Evolutionary conservation across 2,113 vertebrate species (phyloP).

Genomic region (Fukomys damarensis): DNA sequence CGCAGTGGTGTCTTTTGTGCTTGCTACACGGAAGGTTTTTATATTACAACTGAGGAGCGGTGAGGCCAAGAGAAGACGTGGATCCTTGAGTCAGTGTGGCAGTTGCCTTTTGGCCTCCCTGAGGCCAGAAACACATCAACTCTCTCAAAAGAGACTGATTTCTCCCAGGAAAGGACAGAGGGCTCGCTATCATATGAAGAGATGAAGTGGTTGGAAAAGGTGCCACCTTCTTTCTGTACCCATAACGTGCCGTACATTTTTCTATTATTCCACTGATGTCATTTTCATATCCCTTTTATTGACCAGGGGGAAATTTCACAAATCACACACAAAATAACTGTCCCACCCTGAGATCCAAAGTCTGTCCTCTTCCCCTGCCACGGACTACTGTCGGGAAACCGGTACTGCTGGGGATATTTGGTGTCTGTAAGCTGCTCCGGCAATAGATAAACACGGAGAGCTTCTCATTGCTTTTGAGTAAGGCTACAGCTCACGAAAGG

Average conservation of each 20-base stretch:
- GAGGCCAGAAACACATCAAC: neutral
- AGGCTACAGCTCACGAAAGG: neutral
- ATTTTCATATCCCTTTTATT: neutral
- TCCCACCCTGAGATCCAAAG: neutral
- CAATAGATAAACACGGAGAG: neutral
- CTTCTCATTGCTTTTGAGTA: neutral
- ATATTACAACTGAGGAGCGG: neutral
- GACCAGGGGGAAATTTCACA: neutral
- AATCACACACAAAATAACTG: neutral
- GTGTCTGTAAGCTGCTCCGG: neutral
- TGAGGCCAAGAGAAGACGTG: neutral
- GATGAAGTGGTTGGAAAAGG: neutral
- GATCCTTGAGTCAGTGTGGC: neutral
- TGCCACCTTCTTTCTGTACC: neutral
- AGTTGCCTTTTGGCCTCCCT: neutral
- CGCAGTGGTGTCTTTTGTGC: neutral
- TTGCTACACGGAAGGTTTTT: neutral
- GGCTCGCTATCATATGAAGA: neutral
- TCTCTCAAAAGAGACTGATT: neutral
- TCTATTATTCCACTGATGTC: neutral
- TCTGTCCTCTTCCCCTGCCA: neutral
- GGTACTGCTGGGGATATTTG: neutral
- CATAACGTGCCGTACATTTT: neutral
- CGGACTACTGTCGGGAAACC: neutral
- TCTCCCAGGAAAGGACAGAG: neutral